Conservation (phyloP, 1,140 invertebrate genomes). For the Camponotus floridanus region DNA sequence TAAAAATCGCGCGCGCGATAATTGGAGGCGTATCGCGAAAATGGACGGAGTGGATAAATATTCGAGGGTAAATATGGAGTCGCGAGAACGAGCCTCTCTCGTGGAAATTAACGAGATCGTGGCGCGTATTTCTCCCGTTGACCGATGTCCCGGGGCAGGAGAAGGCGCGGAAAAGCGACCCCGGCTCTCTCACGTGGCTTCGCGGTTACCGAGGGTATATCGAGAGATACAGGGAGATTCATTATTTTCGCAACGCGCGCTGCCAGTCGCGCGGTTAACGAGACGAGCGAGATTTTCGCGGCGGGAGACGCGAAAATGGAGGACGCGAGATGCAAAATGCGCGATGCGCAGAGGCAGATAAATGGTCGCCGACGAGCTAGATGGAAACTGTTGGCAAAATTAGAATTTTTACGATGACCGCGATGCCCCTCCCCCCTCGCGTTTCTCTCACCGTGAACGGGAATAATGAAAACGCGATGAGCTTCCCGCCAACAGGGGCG, state of each 20-base stretch:
- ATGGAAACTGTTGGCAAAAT: slow-evolving; percentile 60
- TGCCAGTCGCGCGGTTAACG: slow-evolving; percentile 20
- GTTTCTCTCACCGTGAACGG: background rate
- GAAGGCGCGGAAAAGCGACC: slow-evolving; percentile 5
- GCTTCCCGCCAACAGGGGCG: slow-evolving; percentile 47
- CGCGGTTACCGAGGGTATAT: slow-evolving; percentile 23
- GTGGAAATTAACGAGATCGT: slow-evolving; percentile 55
- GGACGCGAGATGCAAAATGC: slow-evolving; percentile 33
- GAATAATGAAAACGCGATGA: slow-evolving; percentile 56
- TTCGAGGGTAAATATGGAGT: slow-evolving; percentile 53
- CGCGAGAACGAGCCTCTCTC: slow-evolving; percentile 35
- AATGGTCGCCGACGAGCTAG: slow-evolving; percentile 22
- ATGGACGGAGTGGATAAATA: slow-evolving; percentile 54
- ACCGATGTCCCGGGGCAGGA: slow-evolving; percentile 23
- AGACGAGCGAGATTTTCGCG: slow-evolving; percentile 21
- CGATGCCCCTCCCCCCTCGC: background rate
- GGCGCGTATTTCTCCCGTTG: slow-evolving; percentile 50
- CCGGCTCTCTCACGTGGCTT: slow-evolving; percentile 3
- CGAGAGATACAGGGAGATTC: slow-evolving; percentile 33
- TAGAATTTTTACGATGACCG: slow-evolving; percentile 68
- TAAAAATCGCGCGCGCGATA: slow-evolving; percentile 48
- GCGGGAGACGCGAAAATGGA: background rate
- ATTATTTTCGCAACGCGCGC: slow-evolving; percentile 39
- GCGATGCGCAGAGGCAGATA: slow-evolving; percentile 54
- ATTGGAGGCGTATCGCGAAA: slow-evolving; percentile 34